phyloP scores from a whole-genome alignment of 2,888 invertebrate species.

The Drosophila suboccidentalis region DNA sequence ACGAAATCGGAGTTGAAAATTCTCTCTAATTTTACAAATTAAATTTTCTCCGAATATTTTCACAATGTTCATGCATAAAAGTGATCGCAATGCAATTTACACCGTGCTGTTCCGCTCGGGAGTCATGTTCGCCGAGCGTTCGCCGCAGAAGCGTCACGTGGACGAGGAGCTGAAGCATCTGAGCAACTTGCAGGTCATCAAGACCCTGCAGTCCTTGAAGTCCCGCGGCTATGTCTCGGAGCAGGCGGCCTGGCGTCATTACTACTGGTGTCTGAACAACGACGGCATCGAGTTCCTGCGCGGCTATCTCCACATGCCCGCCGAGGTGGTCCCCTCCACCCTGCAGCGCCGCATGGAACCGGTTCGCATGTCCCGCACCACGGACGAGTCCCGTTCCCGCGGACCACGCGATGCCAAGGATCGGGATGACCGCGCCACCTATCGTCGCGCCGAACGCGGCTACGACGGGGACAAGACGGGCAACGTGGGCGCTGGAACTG shows the following conservation, averaged over 20 bases:
- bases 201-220: conserved; percentile 38
- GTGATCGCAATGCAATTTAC: conserved; percentile 30
- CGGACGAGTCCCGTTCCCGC: conserved; percentile 21
- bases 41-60: background rate
- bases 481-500: conserved; percentile 43
- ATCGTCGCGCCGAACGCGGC: conserved; percentile 34
- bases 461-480: conserved; percentile 27
- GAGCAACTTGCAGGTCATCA: conserved; percentile 47
- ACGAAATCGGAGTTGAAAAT: background rate
- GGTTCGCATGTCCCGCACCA: conserved; percentile 37
- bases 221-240: conserved; percentile 43
- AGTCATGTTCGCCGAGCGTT: conserved; percentile 37
- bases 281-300: conserved; percentile 44
- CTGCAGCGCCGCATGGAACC: conserved; percentile 45
- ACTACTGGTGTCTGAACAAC: conserved; percentile 49
- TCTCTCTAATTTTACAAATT: background rate
- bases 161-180: conserved; percentile 33
- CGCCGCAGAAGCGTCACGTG: conserved; percentile 30
- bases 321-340: conserved; percentile 33
- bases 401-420: conserved; percentile 39
- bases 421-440: conserved; percentile 38
- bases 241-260: conserved; percentile 41
- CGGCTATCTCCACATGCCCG: conserved; percentile 26
- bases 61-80: conserved; percentile 41
- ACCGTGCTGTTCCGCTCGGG: conserved; percentile 40